Conservation (phyloP, 2,797 vertebrate species). For the Peromyscus nudipes region DNA sequence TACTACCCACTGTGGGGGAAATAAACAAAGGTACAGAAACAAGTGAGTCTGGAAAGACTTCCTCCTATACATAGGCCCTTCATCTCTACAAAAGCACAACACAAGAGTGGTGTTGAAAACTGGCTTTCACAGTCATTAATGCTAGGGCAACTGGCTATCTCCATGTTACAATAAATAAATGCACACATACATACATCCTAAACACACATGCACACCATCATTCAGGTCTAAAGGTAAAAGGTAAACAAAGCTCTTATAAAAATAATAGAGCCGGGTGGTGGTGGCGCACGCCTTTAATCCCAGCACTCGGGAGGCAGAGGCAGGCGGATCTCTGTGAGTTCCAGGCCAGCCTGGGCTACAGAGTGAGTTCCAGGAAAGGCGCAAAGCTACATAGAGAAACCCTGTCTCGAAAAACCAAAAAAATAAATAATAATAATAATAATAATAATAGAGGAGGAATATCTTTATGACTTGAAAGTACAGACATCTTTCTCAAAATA, state of each 20-base stretch:
- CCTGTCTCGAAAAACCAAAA: too few relatives aligned
- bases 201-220: neutral
- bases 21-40: neutral
- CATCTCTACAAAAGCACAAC: neutral
- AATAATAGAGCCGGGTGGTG: too few relatives aligned
- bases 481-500: conserved; percentile 13
- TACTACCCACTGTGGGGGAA: neutral
- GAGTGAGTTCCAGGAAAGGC: too few relatives aligned
- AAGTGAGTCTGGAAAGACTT: neutral
- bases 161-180: neutral
- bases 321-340: too few relatives aligned
- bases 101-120: neutral
- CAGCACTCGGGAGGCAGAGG: too few relatives aligned
- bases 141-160: neutral
- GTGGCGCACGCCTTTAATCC: too few relatives aligned
- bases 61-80: neutral
- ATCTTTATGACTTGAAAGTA: neutral
- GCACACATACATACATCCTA: neutral
- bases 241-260: conserved; percentile 23
- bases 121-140: neutral
- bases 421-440: too few relatives aligned
- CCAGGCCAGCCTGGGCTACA: too few relatives aligned
- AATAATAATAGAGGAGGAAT: neutral
- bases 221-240: neutral
- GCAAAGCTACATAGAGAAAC: too few relatives aligned